A percentile compares a stretch with the other conserved stretches of the same genome.
phyloP scores from a whole-genome alignment of 2,888 invertebrate species.

The Pyrocoelia pectoralis region DNA sequence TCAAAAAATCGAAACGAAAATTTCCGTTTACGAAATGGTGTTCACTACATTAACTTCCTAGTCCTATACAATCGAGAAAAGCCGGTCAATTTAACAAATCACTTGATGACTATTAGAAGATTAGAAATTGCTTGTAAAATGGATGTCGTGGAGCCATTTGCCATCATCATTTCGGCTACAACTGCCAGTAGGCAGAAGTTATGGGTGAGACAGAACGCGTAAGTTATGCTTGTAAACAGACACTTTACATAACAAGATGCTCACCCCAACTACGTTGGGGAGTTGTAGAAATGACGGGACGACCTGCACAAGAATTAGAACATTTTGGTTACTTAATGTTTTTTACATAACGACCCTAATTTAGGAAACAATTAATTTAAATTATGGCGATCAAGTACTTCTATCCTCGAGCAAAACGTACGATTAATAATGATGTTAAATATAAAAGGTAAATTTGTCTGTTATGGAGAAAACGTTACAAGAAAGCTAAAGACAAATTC shows the following conservation, averaged over 20 bases:
- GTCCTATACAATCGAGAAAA: conserved; percentile 35
- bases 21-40: not conserved
- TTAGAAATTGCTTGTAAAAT: conserved; percentile 55
- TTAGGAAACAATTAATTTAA: not conserved
- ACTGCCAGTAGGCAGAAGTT: conserved; percentile 52
- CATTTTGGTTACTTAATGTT: conserved; percentile 24
- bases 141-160: conserved; percentile 55
- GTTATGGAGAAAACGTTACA: conserved; percentile 39
- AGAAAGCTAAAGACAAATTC: conserved; percentile 40
- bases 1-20: conserved; percentile 4
- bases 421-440: conserved; percentile 22
- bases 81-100: conserved; percentile 53
- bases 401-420: conserved; percentile 13
- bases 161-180: conserved; percentile 55
- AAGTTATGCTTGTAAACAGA: conserved; percentile 60
- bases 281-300: conserved; percentile 33
- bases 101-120: conserved; percentile 55
- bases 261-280: conserved; percentile 54
- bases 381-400: not conserved
- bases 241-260: conserved; percentile 61
- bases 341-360: conserved; percentile 14
- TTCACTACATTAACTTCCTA: conserved; percentile 32
- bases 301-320: conserved; percentile 21
- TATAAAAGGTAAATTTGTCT: conserved; percentile 28
- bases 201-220: conserved; percentile 55